These are phyloP conservation scores for Sorex fumeus DNA, from an alignment of 2,113 vertebrate genomes.

Conservation along the genomic window DNA sequence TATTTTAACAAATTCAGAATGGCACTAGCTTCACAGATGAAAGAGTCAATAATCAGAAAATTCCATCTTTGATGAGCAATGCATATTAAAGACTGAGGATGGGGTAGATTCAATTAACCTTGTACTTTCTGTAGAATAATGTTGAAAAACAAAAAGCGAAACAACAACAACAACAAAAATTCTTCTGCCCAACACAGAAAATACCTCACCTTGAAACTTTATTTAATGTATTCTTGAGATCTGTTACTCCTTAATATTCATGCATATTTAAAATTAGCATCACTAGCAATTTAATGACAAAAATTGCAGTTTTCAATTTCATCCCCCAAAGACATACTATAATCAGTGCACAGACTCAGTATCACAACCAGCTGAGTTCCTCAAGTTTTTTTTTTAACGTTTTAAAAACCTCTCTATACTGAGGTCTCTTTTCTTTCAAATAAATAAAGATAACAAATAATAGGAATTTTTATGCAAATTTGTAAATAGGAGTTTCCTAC, in stretches of 20 bases:
- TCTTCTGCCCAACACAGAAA: conserved; percentile 56
- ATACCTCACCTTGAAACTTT: conserved; percentile 60
- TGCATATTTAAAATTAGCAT: conserved; percentile 51
- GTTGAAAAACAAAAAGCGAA: conserved; percentile 31
- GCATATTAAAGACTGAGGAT: conserved; percentile 27
- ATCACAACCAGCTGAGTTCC: conserved; percentile 53
- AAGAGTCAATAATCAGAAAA: conserved; percentile 18
- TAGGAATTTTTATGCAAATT: conserved; percentile 65
- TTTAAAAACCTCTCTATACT: conserved; percentile 46
- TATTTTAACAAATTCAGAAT: conserved; percentile 65
- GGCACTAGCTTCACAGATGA: conserved; percentile 58
- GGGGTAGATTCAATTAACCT: background rate
- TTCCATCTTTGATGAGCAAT: conserved; percentile 56
- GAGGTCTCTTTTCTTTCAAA: conserved; percentile 66
- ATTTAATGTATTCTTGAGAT: conserved; percentile 65
- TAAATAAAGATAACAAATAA: conserved; percentile 79
- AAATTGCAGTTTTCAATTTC: conserved; percentile 64
- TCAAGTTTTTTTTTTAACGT: conserved; percentile 65
- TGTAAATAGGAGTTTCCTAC: conserved; percentile 83
- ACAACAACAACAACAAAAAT: background rate
- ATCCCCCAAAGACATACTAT: conserved; percentile 44
- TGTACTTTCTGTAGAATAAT: conserved; percentile 56
- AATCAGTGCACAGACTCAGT: background rate
- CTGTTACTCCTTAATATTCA: conserved; percentile 69
- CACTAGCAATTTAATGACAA: conserved; percentile 4